Conservation (phyloP, 1,140 invertebrate species). For the Platorchestia sp. region DNA sequence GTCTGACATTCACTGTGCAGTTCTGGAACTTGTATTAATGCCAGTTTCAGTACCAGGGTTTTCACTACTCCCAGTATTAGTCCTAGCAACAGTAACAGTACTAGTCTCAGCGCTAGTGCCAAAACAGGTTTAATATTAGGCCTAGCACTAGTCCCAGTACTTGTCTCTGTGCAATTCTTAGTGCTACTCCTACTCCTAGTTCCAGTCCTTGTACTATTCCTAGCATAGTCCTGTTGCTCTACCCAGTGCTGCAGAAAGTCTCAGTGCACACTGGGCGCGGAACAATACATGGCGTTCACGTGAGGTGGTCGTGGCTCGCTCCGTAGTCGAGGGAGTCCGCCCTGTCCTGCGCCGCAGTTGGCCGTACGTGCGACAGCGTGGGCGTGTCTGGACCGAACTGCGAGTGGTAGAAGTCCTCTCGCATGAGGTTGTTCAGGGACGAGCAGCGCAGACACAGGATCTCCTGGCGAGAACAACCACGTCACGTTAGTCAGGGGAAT, state of each 20-base stretch:
- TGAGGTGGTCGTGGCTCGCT: background rate
- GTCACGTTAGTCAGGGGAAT: too few species aligned
- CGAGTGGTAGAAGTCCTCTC: slow-evolving; percentile 92
- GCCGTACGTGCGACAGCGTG: slow-evolving; percentile 62
- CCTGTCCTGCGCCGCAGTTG: slow-evolving; percentile 52
- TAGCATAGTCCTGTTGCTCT: too few species aligned
- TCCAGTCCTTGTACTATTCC: too few species aligned
- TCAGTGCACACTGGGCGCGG: background rate
- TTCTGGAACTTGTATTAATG: too few species aligned
- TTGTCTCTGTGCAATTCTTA: too few species aligned
- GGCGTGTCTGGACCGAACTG: slow-evolving; percentile 79
- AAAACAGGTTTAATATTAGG: too few species aligned
- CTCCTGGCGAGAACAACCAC: slow-evolving; percentile 56
- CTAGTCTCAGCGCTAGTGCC: too few species aligned
- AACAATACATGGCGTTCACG: background rate
- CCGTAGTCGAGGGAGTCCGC: slow-evolving; percentile 52
- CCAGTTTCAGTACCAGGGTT: too few species aligned
- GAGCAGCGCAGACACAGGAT: slow-evolving; percentile 78
- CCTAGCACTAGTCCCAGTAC: too few species aligned
- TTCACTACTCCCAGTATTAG: too few species aligned
- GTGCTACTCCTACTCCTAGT: too few species aligned
- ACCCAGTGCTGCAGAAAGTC: background rate
- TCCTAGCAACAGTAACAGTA: too few species aligned
- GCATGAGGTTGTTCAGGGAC: slow-evolving; percentile 90
- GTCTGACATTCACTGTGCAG: background rate